These are phyloP conservation scores for Metellina segmentata DNA, from an alignment of 2,888 invertebrate genomes.

Conservation along the genomic window DNA sequence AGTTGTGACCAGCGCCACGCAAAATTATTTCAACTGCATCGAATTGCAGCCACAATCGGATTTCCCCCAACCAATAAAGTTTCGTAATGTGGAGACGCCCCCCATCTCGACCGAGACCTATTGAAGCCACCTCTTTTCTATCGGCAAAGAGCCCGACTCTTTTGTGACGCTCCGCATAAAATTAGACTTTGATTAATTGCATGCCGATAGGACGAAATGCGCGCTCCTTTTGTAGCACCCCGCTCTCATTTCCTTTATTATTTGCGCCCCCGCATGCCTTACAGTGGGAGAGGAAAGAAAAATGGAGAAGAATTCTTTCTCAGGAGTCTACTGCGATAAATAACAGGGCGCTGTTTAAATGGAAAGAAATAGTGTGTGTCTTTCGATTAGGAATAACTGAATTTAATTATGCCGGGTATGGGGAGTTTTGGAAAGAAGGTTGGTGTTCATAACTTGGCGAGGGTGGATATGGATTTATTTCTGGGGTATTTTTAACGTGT, in stretches of 20 bases:
- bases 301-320: not conserved
- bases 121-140: slow-evolving; percentile 32
- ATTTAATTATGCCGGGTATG: not conserved
- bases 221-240: slow-evolving; percentile 9
- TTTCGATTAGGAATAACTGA: not conserved
- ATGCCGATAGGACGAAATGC: slow-evolving; percentile 17
- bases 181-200: slow-evolving; percentile 70
- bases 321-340: not conserved
- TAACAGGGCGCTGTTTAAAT: not conserved
- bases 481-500: too few relatives aligned
- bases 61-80: too few relatives aligned
- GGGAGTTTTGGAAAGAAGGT: too few relatives aligned
- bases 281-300: not conserved
- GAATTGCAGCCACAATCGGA: too few relatives aligned
- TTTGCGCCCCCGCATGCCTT: slow-evolving; percentile 30
- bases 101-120: not conserved
- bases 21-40: too few relatives aligned
- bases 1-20: too few relatives aligned
- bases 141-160: not conserved
- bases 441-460: too few relatives aligned
- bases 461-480: too few relatives aligned
- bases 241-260: slow-evolving; percentile 3
- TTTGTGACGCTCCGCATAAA: slow-evolving; percentile 61
- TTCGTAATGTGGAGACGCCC: not conserved
- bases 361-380: not conserved